Evolutionary conservation across 2,888 invertebrate genomes (phyloP).

Genomic region (Thereva unica): DNA sequence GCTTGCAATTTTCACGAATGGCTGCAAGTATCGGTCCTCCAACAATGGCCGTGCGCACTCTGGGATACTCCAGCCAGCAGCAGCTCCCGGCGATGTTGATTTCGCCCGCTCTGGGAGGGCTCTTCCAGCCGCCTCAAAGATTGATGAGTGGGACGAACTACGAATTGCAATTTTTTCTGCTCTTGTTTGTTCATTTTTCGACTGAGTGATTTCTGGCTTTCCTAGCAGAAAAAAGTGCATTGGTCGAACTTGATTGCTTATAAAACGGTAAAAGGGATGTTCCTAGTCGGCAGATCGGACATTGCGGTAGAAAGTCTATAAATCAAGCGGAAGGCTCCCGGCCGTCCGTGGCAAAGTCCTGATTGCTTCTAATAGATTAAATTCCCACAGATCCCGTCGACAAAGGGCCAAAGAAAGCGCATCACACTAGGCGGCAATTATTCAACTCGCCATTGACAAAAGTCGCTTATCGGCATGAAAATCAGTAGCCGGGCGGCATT

Average conservation of each 20-base stretch:
- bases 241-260: background rate
- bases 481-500: constrained; percentile 4
- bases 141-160: constrained; percentile 39
- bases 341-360: background rate
- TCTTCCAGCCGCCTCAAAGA: constrained; percentile 27
- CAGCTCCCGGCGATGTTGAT: background rate
- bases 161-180: constrained; percentile 20
- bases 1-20: constrained; percentile 35
- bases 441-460: background rate
- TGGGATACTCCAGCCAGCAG: background rate
- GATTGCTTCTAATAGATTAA: background rate
- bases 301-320: background rate
- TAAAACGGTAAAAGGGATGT: background rate
- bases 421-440: no score
- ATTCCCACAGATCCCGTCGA: no score
- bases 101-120: background rate
- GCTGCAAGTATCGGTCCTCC: constrained; percentile 32
- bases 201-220: background rate
- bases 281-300: constrained; percentile 3
- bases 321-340: background rate
- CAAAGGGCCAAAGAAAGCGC: no score
- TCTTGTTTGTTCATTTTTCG: background rate
- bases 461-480: constrained; percentile 1
- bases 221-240: background rate
- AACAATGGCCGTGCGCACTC: constrained; percentile 36